A percentile compares a stretch with the other conserved stretches of the same genome.
phyloP scores from a whole-genome alignment of 2,888 invertebrate genomes.

The Hanleya hanleyi region DNA sequence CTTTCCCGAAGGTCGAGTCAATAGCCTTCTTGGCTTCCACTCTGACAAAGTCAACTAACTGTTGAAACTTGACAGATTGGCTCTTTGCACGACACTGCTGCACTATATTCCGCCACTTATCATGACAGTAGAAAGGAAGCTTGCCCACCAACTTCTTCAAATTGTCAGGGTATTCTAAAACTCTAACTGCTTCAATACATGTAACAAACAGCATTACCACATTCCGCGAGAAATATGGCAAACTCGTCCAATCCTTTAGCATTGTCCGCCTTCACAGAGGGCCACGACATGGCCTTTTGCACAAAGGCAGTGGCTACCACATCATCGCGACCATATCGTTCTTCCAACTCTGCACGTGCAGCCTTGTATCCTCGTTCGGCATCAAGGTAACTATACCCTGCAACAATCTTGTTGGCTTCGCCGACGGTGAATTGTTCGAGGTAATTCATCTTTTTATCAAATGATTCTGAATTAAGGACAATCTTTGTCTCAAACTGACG shows the following conservation, averaged over 20 bases:
- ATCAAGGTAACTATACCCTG: too few species aligned
- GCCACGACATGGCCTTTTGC: neutral
- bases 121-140: neutral
- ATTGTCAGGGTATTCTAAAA: neutral
- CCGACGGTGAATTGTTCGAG: too few species aligned
- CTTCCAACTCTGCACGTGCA: too few species aligned
- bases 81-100: neutral
- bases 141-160: neutral
- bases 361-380: too few species aligned
- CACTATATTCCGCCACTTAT: neutral
- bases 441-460: too few species aligned
- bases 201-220: neutral
- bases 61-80: constrained; percentile 4
- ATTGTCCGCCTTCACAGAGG: neutral
- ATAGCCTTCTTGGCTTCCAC: constrained; percentile 14
- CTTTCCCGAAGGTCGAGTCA: constrained; percentile 22
- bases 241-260: neutral
- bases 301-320: too few species aligned
- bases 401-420: too few species aligned
- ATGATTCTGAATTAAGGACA: too few species aligned
- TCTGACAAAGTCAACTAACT: constrained; percentile 14
- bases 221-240: neutral
- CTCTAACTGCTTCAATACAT: neutral
- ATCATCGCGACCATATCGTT: too few species aligned
- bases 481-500: too few species aligned